Evolutionary conservation across 2,888 invertebrate genomes (phyloP), one percentile per base, ranked within the genome.

Genomic region (Phyllotreta cruciferae): DNA sequence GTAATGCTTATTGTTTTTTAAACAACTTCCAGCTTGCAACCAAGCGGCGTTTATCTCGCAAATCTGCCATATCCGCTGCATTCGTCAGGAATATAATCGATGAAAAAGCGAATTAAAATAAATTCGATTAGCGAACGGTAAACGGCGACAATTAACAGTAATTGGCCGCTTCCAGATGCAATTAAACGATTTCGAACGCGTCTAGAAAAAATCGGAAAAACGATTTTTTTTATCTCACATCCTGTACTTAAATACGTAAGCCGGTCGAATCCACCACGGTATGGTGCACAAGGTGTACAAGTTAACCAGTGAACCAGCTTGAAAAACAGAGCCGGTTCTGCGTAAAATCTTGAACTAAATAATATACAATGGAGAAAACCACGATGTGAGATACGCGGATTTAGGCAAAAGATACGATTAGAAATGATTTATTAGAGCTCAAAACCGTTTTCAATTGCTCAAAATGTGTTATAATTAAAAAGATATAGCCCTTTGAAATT

Each of bases 261-360:
- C 9, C 35, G 50, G 41, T 39, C 35, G 36, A 9, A 45, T 56
- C 39, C 52, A 52, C 4, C 56, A 62, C 56, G 56, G 50, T 56
- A 13, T 44, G 52, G 52, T 62, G 62, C 62, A 62, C 56, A 62
- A 62, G 52, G 56, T 62, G 56, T 56, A 56, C 52, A 56, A 56
- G 56, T 56, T 56, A 62, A 52, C 56, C 60, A 56, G 35, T 9
- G 47, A 54, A 47, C 53, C 58, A 49, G 50, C 52, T 60, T 64
- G 50, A 39, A 41, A 55, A 50, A 62, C 50, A 50, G 50, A 10
- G 6, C 6, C n/a, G 50, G 50, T 24, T 24, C 24, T 24, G 24
- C 24, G 24, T 24, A 3, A 24, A 24, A 24, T 24, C 24, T 24
- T 4, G 24, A 24, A 24, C 24, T 24, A 24, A 24, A 24, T 24